Percentiles rank a stretch among this genome's conserved stretches.
These are phyloP conservation scores for Pterostichus niger DNA, from an alignment of 2,888 invertebrate genomes.

Conservation along the genomic window DNA sequence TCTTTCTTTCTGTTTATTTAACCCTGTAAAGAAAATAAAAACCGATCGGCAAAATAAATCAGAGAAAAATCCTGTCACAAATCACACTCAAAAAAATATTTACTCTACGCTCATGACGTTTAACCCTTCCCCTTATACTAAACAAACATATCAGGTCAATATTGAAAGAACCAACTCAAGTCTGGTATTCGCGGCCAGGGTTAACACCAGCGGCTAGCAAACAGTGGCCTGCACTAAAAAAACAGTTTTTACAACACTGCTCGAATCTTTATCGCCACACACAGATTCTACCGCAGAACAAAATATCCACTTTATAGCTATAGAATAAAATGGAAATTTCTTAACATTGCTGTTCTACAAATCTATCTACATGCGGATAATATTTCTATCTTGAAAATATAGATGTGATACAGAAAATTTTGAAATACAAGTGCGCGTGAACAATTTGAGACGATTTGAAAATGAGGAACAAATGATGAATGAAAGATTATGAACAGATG, in stretches of 20 bases:
- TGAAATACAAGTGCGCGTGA: too few species aligned
- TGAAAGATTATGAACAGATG: too few species aligned
- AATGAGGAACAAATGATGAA: too few species aligned
- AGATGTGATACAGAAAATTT: too few species aligned
- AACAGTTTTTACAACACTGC: slow-evolving; percentile 37
- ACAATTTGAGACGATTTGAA: too few species aligned
- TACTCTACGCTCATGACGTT: slow-evolving; percentile 17
- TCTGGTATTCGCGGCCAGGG: slow-evolving; percentile 20
- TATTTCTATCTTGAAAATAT: neutral
- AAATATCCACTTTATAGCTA: too few species aligned
- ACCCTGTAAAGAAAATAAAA: neutral
- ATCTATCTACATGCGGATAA: too few species aligned
- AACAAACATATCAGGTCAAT: slow-evolving; percentile 65
- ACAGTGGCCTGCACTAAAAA: slow-evolving; percentile 28
- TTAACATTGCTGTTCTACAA: too few species aligned
- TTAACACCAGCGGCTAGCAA: slow-evolving; percentile 46
- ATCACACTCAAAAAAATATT: slow-evolving; percentile 37
- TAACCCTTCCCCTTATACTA: slow-evolving; percentile 56
- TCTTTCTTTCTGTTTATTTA: slow-evolving; percentile 3
- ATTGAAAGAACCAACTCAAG: slow-evolving; percentile 48
- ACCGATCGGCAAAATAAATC: slow-evolving; percentile 24
- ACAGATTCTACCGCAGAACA: slow-evolving; percentile 19
- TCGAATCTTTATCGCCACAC: slow-evolving; percentile 8
- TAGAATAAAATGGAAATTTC: too few species aligned
- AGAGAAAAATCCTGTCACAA: slow-evolving; percentile 31